A percentile compares a stretch with the other conserved stretches of the same genome.
phyloP scores from a whole-genome alignment of 2,113 vertebrate species.

The Micronycteris hirsuta region DNA sequence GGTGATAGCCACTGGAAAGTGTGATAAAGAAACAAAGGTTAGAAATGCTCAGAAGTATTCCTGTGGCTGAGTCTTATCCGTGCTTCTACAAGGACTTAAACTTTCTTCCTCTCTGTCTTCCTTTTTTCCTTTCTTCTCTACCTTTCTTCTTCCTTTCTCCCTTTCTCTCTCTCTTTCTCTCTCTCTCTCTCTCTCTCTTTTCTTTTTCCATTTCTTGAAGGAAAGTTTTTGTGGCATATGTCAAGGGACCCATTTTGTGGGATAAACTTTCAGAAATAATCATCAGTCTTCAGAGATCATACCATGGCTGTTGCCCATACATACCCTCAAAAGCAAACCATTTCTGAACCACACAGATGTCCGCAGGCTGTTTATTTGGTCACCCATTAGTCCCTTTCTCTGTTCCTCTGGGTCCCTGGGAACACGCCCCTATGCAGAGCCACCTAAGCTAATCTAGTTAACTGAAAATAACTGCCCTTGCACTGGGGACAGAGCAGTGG shows the following conservation, averaged over 20 bases:
- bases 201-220: neutral
- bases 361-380: neutral
- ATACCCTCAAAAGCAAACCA: neutral
- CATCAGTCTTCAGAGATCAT: fast-evolving
- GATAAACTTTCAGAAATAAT: neutral
- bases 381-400: neutral
- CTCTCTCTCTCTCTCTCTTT: neutral
- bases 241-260: neutral
- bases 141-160: no score
- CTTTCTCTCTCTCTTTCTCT: neutral
- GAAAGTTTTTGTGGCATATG: neutral
- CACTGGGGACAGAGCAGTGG: neutral
- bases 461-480: neutral
- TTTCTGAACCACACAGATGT: neutral
- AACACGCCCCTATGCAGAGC: neutral
- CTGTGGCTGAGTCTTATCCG: neutral
- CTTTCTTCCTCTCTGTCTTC: neutral
- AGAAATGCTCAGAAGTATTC: neutral
- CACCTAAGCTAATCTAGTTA: neutral
- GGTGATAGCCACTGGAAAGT: neutral
- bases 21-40: neutral
- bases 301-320: no score
- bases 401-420: neutral
- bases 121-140: neutral
- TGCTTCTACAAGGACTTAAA: neutral